Evolutionary conservation across 2,113 vertebrate genomes (phyloP), one percentile per base, ranked within the genome.

Genomic region (Silurus glanis): DNA sequence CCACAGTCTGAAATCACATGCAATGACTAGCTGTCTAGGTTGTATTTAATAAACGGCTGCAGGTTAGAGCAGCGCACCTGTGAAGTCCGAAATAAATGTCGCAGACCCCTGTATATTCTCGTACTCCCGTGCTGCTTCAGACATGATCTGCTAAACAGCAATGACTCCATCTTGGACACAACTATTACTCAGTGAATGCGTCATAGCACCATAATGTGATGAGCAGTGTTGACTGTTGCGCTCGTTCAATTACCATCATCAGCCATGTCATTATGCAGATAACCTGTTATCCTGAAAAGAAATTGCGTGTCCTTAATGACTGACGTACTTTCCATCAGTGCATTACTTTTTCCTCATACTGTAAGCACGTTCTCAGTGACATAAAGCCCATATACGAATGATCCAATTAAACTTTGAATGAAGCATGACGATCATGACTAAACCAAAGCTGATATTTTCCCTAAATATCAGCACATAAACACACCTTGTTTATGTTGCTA

Each of bases 181-280:
- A 61, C 64, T 74, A 80, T 86, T 84, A 80, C 47, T 83, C 84
- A 83, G 72, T 62, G 28, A 66, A 23, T 75, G 82, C 72, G 49
- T 88, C 83, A 88, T 9, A n/a, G 55, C 82, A 67, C n/a, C 53
- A 14, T 85, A 16, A 85, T 58, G 76, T 71, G 64, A 85, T 71
- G 37, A 79, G 76, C 12, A 49, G 28, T 47, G 64, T 59, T 55
- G 72, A 61, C 61, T 51, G 25, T 76, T 78, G 64, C 62, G 0
- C 61, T 83, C 16, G 56, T 61, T 84, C 88, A 90, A 86, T 90
- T 82, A 53, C 66, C 66, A 88, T 67, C 91, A 91, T 91, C 87
- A 88, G 25, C 61, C 47, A 21, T 62, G 13, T 83, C 66, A 88
- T 72, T 80, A 83, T 62, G 28, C 6, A 72, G 16, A 72, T 19